phyloP scores from a whole-genome alignment of 2,113 vertebrate species.

The Odontesthes bonariensis region DNA sequence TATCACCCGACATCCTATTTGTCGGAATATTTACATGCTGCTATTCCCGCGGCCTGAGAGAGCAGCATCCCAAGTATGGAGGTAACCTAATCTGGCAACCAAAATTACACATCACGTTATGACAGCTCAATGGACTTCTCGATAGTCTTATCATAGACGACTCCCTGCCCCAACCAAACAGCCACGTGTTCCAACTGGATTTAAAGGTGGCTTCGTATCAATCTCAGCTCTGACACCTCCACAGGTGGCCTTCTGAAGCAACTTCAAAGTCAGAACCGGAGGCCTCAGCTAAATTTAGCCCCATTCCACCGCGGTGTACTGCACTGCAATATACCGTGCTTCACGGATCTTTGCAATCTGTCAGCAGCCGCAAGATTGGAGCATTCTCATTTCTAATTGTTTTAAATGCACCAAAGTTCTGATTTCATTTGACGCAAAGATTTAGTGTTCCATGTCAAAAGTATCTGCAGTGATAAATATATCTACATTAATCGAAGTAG shows the following conservation, averaged over 20 bases:
- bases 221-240: constrained; percentile 25
- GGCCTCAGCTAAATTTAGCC: constrained; percentile 7
- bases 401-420: not conserved
- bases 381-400: not conserved
- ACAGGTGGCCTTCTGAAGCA: constrained; percentile 4
- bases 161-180: constrained; percentile 23
- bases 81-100: constrained; percentile 6
- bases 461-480: not conserved
- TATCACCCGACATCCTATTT: constrained; percentile 56
- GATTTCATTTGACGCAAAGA: not conserved
- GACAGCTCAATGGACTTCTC: constrained; percentile 51
- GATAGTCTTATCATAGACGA: constrained; percentile 35
- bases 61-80: constrained; percentile 11
- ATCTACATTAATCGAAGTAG: too few relatives aligned
- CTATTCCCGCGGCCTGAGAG: constrained; percentile 25
- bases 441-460: not conserved
- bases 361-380: not conserved
- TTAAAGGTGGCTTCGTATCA: constrained; percentile 37
- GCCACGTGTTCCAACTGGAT: constrained; percentile 47
- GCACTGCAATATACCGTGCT: too few relatives aligned
- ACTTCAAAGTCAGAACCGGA: constrained; percentile 23
- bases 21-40: constrained; percentile 49
- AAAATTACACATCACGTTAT: constrained; percentile 29
- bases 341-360: constrained; percentile 6
- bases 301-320: not conserved